Evolutionary conservation across 2,113 vertebrate genomes (phyloP).

Genomic region (Petrocephalus microphthalmus): DNA sequence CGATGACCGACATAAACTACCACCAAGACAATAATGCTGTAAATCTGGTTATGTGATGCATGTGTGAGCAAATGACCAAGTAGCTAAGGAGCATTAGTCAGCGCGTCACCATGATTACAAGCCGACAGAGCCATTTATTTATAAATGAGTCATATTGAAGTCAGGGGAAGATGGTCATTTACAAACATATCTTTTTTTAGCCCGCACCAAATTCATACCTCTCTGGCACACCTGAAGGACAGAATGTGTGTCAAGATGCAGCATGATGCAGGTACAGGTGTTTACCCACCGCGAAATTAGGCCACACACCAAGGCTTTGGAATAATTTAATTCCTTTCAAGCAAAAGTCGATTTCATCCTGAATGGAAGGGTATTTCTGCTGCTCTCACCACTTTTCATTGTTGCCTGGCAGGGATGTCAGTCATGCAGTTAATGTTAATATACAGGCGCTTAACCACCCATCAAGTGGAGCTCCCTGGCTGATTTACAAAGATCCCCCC

Average conservation of each 20-base stretch:
- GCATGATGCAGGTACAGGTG: background rate
- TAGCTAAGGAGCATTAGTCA: conserved; percentile 3
- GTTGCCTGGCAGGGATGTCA: background rate
- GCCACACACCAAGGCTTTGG: background rate
- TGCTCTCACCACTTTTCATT: background rate
- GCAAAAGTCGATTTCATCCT: background rate
- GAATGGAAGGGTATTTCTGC: background rate
- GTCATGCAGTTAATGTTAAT: background rate
- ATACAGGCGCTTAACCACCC: background rate
- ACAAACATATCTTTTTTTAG: conserved; percentile 27
- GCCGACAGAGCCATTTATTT: conserved; percentile 15
- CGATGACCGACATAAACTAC: background rate
- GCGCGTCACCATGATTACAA: background rate
- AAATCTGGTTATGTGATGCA: background rate
- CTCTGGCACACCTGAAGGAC: background rate
- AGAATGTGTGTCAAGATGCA: conserved; percentile 14
- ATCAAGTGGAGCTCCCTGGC: background rate
- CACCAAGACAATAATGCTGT: background rate
- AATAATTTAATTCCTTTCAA: background rate
- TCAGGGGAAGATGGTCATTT: conserved; percentile 1
- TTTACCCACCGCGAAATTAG: background rate
- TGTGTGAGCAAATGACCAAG: background rate
- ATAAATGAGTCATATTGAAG: conserved; percentile 22
- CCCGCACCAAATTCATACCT: background rate
- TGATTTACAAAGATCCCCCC: background rate